phyloP scores from a whole-genome alignment of 2,888 invertebrate species.

The Netelia fuscicornis region DNA sequence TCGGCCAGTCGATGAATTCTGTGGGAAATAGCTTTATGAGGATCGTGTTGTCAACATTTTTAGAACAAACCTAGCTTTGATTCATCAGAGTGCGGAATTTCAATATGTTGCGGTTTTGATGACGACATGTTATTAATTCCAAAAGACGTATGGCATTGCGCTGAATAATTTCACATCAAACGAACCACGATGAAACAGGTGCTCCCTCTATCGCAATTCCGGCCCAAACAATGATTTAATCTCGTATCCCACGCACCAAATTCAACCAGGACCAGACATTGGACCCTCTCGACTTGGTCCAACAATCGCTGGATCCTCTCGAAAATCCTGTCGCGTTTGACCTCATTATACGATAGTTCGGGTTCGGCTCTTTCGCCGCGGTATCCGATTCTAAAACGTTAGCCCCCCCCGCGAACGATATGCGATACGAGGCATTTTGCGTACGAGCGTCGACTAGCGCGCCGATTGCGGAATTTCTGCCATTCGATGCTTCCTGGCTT shows the following conservation, averaged over 20 bases:
- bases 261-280: background rate
- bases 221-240: too few species aligned
- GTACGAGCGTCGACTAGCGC: constrained; percentile 3
- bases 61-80: too few species aligned
- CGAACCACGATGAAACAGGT: too few species aligned
- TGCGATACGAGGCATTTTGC: constrained; percentile 28
- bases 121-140: too few species aligned
- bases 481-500: constrained; percentile 40
- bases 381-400: constrained; percentile 19
- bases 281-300: background rate
- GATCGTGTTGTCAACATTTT: too few species aligned
- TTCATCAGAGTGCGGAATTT: too few species aligned
- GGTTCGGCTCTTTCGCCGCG: constrained; percentile 11
- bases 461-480: constrained; percentile 9
- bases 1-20: too few species aligned
- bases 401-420: constrained; percentile 10
- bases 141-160: too few species aligned
- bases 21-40: too few species aligned
- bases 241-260: background rate
- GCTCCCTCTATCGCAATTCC: too few species aligned
- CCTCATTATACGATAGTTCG: background rate
- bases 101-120: too few species aligned
- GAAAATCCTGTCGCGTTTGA: constrained; percentile 19
- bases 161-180: too few species aligned
- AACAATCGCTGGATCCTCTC: background rate